A percentile compares a stretch with the other conserved stretches of the same genome.
Evolutionary conservation across 2,113 vertebrate genomes (phyloP).

Genomic region (Amphiprion ocellaris): DNA sequence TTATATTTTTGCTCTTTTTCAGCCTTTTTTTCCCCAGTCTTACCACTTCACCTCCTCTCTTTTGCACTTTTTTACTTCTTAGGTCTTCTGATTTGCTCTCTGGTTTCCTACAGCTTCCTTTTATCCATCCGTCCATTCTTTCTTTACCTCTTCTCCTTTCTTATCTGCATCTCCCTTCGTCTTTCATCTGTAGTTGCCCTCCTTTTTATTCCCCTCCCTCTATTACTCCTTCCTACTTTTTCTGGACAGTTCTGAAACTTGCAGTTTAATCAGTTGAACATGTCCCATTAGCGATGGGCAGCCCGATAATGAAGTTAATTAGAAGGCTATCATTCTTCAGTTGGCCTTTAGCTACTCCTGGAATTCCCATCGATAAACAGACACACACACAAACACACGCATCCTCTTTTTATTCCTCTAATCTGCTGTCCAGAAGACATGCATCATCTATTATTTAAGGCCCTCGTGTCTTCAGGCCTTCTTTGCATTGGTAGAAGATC

Average conservation of each 20-base stretch:
- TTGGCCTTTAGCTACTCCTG: slow-evolving; percentile 54
- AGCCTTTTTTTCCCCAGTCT: background rate
- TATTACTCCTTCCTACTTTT: background rate
- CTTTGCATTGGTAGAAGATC: slow-evolving; percentile 22
- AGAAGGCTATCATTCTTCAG: slow-evolving; percentile 57
- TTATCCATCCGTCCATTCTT: slow-evolving; percentile 6
- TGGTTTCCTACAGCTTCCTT: background rate
- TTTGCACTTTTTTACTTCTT: background rate
- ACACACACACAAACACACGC: slow-evolving; percentile 10
- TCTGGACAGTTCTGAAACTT: slow-evolving; percentile 15
- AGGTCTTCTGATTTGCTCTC: background rate
- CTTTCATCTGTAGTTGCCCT: background rate
- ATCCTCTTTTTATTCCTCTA: slow-evolving; percentile 36
- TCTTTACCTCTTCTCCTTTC: background rate
- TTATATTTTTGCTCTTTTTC: background rate
- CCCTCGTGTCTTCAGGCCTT: slow-evolving; percentile 34
- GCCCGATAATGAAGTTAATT: slow-evolving; percentile 67
- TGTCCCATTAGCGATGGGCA: slow-evolving; percentile 47
- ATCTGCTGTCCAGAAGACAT: slow-evolving; percentile 39
- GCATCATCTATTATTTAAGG: slow-evolving; percentile 58
- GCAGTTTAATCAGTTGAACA: slow-evolving; percentile 47
- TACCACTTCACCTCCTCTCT: background rate
- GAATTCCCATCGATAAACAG: slow-evolving; percentile 45
- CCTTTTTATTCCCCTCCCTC: background rate
- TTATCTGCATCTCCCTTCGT: background rate